Base-by-base conservation (phyloP, 30 jellyfish, hydroid and myxozoan species). In the Pseudorhiza aurosa region DNA sequence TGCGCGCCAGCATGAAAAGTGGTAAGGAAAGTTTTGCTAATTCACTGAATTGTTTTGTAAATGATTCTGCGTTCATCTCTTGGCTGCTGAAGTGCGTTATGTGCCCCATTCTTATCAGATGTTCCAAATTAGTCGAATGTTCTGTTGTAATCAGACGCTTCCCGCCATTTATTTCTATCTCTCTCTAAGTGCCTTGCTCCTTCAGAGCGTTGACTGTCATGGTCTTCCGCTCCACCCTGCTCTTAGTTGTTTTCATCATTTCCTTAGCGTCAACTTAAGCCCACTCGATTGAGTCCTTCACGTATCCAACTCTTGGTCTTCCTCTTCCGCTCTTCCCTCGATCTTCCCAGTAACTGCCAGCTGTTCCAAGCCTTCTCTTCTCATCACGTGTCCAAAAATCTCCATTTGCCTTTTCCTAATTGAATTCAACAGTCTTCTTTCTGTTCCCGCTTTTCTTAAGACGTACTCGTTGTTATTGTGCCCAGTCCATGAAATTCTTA, bases 221-320 rank as follows among this genome's bases (percentile, higher is more conserved):
- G 77, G 77, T 35, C 56, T 63, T 63, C 77, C 57, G 31, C 77
- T 28, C 56, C 31, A 15, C 27, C 24, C 77, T 63, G 56, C 24
- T 30, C 44, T 30, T 63, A n/a, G 77, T 26, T 30, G 77, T 63
- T 35, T 63, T 30, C 21, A 63, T 2, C 31, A 63, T 17, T 63
- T 31, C 18, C 21, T 30, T n/a, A 17, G 15, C 77, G 53, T 63
- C 27, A 22, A 22, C 18, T 57, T 29, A 33, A 9, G 39, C 44
- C 53, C 8, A 63, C 17, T 35, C 31, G 28, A 26, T 8, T 31
- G 19, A 63, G 31, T 28, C 24, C 26, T 35, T 42, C 43, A 68
- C n/a, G 43, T 10, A 44, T 68, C 43, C 32, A 6, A 24, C 19
- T 29, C 82, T 39, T 32, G n/a, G 65, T 25, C 82, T 68, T n/a